Base-by-base conservation (phyloP, 2,888 invertebrate genomes). In the Bibio marci region DNA sequence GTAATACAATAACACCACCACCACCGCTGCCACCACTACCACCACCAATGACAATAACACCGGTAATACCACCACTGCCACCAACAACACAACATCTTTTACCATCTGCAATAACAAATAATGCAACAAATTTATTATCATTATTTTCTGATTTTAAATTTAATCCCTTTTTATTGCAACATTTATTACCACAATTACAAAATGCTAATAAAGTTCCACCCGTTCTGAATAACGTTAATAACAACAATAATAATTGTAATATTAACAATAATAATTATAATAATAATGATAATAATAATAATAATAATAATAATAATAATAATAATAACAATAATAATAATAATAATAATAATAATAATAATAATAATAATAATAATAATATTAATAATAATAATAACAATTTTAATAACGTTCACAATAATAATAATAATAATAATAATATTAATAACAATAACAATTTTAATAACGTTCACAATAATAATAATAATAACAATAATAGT, bases 101-200 rank as follows among this genome's bases (percentile, higher is more conserved):
- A 14, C 14, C 39, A 32, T 15, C 37, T 10, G 11, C 32, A 8
- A 4, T 27, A 12, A 18, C 14, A 3, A 18, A 7, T n/a, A 15
- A 17, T n/a, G 3, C 18, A 3, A 33, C 33, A 32, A 17, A 33
- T 25, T 33, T n/a, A 32, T n/a, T n/a, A n/a, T 31, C 38, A 17
- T n/a, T 15, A 10, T 14, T 22, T 22, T 6, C 19, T 13, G 33
- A 38, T 12, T 12, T 38, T 3, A 38, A 38, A 27, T 26, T 38
- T 2, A 38, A 38, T 33, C 38, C 33, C 17, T 31, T 38, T n/a
- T 27, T 38, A 17, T 33, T 38, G 13, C 38, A 38, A 27, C 26
- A 38, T n/a, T 27, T 38, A 12, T 18, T 38, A n/a, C 12, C 19
- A 18, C 34, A 34, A 35, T 35, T 35, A n/a, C 25, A 22, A 22